phyloP scores from a whole-genome alignment of 2,113 vertebrate species.

The Pseudopipra pipra region DNA sequence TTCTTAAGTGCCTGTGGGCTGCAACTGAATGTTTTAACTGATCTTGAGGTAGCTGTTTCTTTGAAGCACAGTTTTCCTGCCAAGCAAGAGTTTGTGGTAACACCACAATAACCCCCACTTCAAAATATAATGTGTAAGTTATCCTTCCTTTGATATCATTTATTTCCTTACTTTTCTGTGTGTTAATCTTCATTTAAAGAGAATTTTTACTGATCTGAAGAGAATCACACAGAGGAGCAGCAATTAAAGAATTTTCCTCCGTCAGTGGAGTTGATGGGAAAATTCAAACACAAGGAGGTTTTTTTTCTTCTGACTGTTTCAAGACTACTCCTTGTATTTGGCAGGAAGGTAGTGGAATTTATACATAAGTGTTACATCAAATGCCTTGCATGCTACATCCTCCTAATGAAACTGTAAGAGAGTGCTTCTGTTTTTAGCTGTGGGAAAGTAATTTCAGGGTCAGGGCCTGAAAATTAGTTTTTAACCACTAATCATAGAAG shows the following conservation, averaged over 20 bases:
- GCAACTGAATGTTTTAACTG: background rate
- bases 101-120: background rate
- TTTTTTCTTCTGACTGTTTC: background rate
- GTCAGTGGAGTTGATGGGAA: background rate
- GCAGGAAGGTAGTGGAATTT: background rate
- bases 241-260: background rate
- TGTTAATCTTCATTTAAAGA: background rate
- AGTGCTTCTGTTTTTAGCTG: background rate
- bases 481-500: background rate
- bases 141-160: background rate
- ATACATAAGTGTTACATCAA: background rate
- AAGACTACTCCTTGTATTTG: background rate
- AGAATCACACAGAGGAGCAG: background rate
- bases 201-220: background rate
- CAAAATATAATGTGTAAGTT: background rate
- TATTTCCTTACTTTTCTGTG: background rate
- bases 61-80: background rate
- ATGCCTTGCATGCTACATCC: background rate
- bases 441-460: background rate
- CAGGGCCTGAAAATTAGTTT: background rate
- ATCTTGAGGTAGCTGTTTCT: background rate
- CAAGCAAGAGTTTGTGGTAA: background rate
- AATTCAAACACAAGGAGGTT: background rate
- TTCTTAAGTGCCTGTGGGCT: background rate
- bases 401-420: background rate